Evolutionary conservation across 35 echinoderm and acorn worm species (phyloP), one percentile per base, ranked within the genome.

Genomic region (Ophiothrix spiculata): DNA sequence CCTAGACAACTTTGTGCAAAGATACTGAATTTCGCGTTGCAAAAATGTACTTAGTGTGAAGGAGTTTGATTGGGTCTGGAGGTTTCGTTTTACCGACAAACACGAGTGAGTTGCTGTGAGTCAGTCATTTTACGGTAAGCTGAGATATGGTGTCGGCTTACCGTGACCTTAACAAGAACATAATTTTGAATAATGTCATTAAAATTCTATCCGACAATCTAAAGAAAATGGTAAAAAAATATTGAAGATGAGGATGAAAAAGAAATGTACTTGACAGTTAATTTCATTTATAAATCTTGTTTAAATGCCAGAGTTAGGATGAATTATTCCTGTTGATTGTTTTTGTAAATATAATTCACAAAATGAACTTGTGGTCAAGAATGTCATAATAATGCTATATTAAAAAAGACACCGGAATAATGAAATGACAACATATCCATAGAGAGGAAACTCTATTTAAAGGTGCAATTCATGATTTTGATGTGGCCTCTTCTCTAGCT

Each of bases 21-120:
- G 60, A n/a, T 15, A 15, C 8, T n/a, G 29, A 15, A 15, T 69
- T 69, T n/a, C 25, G 3, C 10, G 8, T 69, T 69, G 60, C 1
- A 2, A 69, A 69, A 69, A 69, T 69, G 60, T 69, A 69, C 60
- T 69, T 69, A 69, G 8, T 69, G 60, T 69, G 45, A 28, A 69
- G 60, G 60, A 69, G 60, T 49, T 49, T 69, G 60, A 69, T 69
- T 69, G 42, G 60, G 16, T 69, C 60, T 69, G 17, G 60, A 28
- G 60, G 60, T 69, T 69, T n/a, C 10, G 3, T 69, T 69, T 69
- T 69, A 69, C 60, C 10, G 25, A 10, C 8, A 69, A 69, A 10
- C 60, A 69, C 10, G 60, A 69, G 60, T 69, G 60, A 28, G 60
- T 69, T 69, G 60, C 17, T 28, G 60, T 69, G 60, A 69, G 60